Percentiles rank a stretch among this genome's conserved stretches.
Conservation (phyloP, 2,113 vertebrate genomes). For the Myrmecophaga tridactyla region DNA sequence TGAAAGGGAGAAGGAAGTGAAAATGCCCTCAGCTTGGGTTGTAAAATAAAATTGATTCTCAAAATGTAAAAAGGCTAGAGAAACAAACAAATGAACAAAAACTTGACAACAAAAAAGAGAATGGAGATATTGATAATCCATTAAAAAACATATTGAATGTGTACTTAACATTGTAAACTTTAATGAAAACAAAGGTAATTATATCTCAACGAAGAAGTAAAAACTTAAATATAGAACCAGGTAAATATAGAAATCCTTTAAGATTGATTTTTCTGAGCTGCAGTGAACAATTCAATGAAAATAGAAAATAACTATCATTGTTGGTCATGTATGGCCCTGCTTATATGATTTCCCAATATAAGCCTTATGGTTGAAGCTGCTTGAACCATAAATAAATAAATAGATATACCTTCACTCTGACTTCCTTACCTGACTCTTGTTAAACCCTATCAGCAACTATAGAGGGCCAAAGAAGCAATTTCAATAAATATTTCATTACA, state of each 20-base stretch:
- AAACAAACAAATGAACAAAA: slow-evolving; percentile 38
- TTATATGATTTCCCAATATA: slow-evolving; percentile 71
- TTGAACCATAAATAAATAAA: slow-evolving; percentile 80
- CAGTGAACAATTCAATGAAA: slow-evolving; percentile 64
- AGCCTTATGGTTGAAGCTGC: slow-evolving; percentile 62
- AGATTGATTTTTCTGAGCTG: slow-evolving; percentile 66
- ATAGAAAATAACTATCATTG: slow-evolving; percentile 67
- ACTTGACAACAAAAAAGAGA: neutral
- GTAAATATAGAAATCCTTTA: slow-evolving; percentile 49
- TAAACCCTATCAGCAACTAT: slow-evolving; percentile 66
- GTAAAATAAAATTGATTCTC: slow-evolving; percentile 63
- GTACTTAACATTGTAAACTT: neutral
- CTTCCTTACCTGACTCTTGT: slow-evolving; percentile 68
- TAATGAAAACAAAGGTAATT: slow-evolving; percentile 51
- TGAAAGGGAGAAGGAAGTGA: slow-evolving; percentile 67
- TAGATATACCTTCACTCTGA: slow-evolving; percentile 15
- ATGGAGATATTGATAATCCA: neutral
- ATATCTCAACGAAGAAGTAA: slow-evolving; percentile 42
- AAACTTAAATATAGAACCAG: neutral
- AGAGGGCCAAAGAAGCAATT: slow-evolving; percentile 68
- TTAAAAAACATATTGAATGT: neutral
- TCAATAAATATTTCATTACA: slow-evolving; percentile 79
- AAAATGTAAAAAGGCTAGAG: slow-evolving; percentile 31
- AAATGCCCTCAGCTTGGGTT: slow-evolving; percentile 63
- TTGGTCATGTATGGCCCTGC: slow-evolving; percentile 45